Conservation (phyloP, 2,888 invertebrate genomes). For the Pyrrhopygopsis socrates region DNA sequence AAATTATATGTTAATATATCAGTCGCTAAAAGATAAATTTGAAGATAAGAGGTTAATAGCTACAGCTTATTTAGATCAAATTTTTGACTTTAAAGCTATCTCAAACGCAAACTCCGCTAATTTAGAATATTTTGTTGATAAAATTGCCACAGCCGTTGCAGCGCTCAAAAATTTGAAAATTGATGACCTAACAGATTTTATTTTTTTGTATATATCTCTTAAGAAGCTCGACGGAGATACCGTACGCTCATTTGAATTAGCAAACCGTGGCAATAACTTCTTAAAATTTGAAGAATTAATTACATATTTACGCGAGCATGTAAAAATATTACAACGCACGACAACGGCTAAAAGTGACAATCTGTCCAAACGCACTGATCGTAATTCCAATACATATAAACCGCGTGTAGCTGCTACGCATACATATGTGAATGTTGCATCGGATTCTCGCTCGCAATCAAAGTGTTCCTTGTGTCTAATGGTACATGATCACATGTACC, state of each 20-base stretch:
- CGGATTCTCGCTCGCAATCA: background rate
- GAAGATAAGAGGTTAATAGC: background rate
- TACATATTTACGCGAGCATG: slow-evolving; percentile 29
- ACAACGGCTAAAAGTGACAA: background rate
- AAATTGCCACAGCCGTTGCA: background rate
- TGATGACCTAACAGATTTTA: slow-evolving; percentile 25
- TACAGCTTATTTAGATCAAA: slow-evolving; percentile 9
- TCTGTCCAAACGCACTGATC: background rate
- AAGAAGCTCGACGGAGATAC: background rate
- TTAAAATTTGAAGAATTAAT: slow-evolving; percentile 22
- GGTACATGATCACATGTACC: background rate
- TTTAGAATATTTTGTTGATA: slow-evolving; percentile 1
- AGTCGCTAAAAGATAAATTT: slow-evolving; percentile 22
- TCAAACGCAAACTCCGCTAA: background rate
- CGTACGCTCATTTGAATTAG: background rate
- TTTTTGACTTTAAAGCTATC: background rate
- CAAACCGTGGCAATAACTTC: background rate
- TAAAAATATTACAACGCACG: slow-evolving; percentile 35
- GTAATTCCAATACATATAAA: background rate
- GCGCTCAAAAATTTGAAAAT: slow-evolving; percentile 14
- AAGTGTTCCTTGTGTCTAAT: background rate
- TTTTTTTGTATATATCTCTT: slow-evolving; percentile 9
- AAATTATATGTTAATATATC: slow-evolving; percentile 28
- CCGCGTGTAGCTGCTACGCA: background rate
- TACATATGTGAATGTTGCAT: background rate